Conservation (phyloP, 2,113 vertebrate genomes). For the Naja naja region DNA sequence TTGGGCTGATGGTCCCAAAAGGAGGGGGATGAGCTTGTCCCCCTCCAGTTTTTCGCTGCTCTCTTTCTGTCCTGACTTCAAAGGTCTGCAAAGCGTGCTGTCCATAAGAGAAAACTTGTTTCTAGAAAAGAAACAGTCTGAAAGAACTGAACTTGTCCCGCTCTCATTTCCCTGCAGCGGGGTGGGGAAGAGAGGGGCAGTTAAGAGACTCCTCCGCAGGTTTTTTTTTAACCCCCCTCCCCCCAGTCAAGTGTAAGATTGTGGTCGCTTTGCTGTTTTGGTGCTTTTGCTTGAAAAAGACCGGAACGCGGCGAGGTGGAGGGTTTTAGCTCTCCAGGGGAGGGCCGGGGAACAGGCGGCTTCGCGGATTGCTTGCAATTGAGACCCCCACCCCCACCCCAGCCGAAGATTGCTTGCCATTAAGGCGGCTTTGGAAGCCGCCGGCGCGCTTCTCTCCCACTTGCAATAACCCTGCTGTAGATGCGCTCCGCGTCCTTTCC, state of each 20-base stretch:
- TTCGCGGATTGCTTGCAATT: no score
- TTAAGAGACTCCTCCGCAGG: neutral
- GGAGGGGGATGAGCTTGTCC: constrained; percentile 64
- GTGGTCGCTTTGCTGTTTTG: neutral
- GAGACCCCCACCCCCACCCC: neutral
- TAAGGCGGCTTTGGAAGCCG: neutral
- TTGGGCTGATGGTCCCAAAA: constrained; percentile 65
- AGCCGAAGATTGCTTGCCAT: neutral
- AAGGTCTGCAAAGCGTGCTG: constrained; percentile 88
- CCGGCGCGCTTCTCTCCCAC: neutral
- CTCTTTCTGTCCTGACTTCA: constrained; percentile 65
- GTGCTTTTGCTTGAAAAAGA: neutral
- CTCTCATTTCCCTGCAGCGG: neutral
- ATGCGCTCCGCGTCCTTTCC: neutral
- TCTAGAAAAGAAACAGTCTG: constrained; percentile 76
- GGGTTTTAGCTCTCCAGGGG: neutral
- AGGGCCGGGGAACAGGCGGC: neutral
- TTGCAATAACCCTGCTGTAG: neutral
- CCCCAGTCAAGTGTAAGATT: neutral
- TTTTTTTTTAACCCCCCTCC: neutral
- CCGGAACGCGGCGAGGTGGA: neutral
- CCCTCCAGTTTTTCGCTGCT: constrained; percentile 10
- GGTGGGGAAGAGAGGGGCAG: neutral
- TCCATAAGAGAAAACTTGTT: constrained; percentile 87
- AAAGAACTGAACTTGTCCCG: neutral